These are phyloP conservation scores for Lampris megalopsis DNA, from an alignment of 2,113 vertebrate species.

Conservation along the genomic window DNA sequence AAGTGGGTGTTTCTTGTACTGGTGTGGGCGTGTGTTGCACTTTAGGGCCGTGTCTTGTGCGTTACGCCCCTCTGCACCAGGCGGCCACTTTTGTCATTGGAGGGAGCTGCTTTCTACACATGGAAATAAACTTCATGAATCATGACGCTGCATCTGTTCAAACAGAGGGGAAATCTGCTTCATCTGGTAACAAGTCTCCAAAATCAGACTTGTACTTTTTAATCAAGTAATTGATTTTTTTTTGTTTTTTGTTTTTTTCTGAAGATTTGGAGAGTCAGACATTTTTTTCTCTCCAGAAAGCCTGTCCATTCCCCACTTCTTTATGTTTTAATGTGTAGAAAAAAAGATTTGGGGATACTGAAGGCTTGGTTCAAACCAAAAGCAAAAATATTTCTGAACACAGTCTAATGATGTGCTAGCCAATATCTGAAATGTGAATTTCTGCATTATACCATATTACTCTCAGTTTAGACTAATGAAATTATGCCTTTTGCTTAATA, in stretches of 20 bases:
- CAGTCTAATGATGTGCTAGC: constrained; percentile 8
- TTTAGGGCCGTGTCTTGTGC: no score
- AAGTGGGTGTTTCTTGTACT: no score
- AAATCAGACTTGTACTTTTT: constrained; percentile 15
- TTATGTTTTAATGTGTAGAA: background rate
- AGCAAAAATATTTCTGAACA: constrained; percentile 11
- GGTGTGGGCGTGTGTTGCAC: no score
- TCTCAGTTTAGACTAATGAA: constrained; percentile 29
- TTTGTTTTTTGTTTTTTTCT: constrained; percentile 16
- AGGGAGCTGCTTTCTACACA: background rate
- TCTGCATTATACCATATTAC: constrained; percentile 8
- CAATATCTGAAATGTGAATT: constrained; percentile 16
- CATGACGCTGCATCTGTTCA: constrained; percentile 1
- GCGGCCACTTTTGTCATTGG: background rate
- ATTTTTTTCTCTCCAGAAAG: constrained; percentile 12
- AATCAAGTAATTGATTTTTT: background rate
- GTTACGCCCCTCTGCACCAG: background rate
- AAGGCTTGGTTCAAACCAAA: constrained; percentile 2
- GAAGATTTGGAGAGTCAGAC: constrained; percentile 4
- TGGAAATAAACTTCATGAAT: background rate
- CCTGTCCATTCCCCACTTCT: constrained; percentile 25
- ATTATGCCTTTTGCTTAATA: constrained; percentile 12
- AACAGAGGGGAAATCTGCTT: constrained; percentile 6
- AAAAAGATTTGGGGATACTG: constrained; percentile 3
- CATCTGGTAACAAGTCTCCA: background rate